phyloP scores from a whole-genome alignment of 2,888 invertebrate genomes.

The Oithona nana region DNA sequence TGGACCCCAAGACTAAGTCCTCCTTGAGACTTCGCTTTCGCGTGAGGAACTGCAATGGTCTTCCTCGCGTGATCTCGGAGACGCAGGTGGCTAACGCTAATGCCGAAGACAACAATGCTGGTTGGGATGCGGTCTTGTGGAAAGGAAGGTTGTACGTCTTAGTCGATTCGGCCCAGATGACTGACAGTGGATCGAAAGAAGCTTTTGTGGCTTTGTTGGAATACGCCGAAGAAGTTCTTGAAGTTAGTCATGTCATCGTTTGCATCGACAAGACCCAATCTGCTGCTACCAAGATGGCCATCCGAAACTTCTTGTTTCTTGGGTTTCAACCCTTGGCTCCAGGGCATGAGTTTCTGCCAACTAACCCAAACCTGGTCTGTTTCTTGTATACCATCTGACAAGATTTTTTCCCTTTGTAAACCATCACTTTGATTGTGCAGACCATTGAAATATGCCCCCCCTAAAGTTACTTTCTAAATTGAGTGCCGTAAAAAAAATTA shows the following conservation, averaged over 20 bases:
- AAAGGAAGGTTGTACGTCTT: slow-evolving; percentile 68
- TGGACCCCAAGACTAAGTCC: neutral
- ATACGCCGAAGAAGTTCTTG: slow-evolving; percentile 81
- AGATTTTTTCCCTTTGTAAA: too few species aligned
- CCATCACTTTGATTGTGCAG: too few species aligned
- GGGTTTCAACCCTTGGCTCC: slow-evolving; percentile 76
- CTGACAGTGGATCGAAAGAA: slow-evolving; percentile 58
- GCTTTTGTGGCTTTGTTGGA: slow-evolving; percentile 71
- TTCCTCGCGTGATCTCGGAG: too few species aligned
- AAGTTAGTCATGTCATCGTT: slow-evolving; percentile 55
- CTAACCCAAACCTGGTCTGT: slow-evolving; percentile 34
- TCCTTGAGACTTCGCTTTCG: neutral
- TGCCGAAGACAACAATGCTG: slow-evolving; percentile 51
- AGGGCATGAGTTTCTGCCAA: slow-evolving; percentile 52
- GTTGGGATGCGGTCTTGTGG: slow-evolving; percentile 66
- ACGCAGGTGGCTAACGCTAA: too few species aligned
- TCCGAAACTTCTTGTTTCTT: slow-evolving; percentile 85
- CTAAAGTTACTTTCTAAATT: too few species aligned
- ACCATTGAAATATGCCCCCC: too few species aligned
- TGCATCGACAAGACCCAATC: slow-evolving; percentile 62
- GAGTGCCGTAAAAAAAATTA: too few species aligned
- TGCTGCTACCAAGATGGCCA: slow-evolving; percentile 33
- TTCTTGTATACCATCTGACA: neutral
- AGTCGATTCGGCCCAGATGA: slow-evolving; percentile 61
- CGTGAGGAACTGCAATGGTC: neutral